Conservation (phyloP, 2,888 invertebrate genomes). For the Podabrus alpinus region DNA sequence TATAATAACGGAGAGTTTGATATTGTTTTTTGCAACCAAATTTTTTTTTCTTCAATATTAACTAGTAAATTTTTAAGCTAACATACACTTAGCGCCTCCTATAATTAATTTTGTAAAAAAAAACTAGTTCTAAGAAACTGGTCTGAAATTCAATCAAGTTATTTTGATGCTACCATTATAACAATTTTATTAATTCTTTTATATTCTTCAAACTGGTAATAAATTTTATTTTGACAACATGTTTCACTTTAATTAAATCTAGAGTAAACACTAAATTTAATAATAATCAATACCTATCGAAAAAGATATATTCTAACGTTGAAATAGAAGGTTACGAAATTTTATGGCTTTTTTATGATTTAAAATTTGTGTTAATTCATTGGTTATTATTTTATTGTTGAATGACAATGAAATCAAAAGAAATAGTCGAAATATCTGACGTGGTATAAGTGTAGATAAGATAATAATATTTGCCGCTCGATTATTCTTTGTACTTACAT, state of each 20-base stretch:
- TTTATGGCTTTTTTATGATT: neutral
- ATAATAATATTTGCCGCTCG: conserved; percentile 21
- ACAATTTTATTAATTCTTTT: conserved; percentile 34
- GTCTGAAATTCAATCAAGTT: conserved; percentile 34
- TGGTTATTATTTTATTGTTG: neutral
- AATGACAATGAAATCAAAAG: neutral
- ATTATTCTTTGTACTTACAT: conserved; percentile 30
- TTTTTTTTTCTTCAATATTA: neutral
- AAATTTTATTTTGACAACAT: conserved; percentile 1
- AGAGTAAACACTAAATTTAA: neutral
- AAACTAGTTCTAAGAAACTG: conserved; percentile 7
- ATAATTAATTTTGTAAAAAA: conserved; percentile 8
- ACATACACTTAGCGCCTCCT: conserved; percentile 4
- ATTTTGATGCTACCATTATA: conserved; percentile 36
- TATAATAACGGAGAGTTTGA: neutral
- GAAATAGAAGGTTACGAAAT: neutral
- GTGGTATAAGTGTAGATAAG: neutral
- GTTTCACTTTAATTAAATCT: neutral
- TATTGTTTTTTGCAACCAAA: neutral
- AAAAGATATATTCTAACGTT: neutral
- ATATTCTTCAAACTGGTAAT: conserved; percentile 3
- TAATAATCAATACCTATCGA: neutral
- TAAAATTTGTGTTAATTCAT: neutral
- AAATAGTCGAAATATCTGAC: neutral
- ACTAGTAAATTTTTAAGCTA: neutral